phyloP scores from a whole-genome alignment of 92 coral and sea anemone species.

The Siderastrea siderea region DNA sequence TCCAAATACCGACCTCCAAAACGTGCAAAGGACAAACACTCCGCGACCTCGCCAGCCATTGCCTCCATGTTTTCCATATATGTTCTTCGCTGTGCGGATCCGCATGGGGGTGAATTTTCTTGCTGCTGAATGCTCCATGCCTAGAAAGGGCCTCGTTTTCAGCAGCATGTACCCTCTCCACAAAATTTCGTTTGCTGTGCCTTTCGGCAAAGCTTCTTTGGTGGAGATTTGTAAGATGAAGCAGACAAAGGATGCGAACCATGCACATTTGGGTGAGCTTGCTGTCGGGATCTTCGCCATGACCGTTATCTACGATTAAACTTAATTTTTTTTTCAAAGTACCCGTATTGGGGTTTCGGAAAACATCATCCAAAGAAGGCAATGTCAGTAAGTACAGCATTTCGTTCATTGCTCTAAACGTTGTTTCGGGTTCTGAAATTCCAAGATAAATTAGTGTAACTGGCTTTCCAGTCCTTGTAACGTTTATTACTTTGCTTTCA shows the following conservation, averaged over 20 bases:
- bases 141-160: conserved; percentile 67
- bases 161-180: conserved; percentile 68
- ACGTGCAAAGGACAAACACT: conserved; percentile 48
- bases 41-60: conserved; percentile 54
- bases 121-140: conserved; percentile 72
- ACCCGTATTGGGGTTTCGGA: conserved; percentile 59
- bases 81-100: conserved; percentile 49
- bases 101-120: conserved; percentile 40
- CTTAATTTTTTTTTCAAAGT: conserved; percentile 31
- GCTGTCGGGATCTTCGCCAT: conserved; percentile 73
- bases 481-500: not conserved
- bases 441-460: conserved; percentile 57
- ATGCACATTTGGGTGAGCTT: conserved; percentile 71
- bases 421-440: conserved; percentile 60
- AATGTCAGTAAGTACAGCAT: conserved; percentile 48
- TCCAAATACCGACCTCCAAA: conserved; percentile 62
- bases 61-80: conserved; percentile 65
- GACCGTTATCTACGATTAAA: conserved; percentile 71
- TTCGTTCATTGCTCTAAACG: conserved; percentile 74
- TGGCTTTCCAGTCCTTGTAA: conserved; percentile 64
- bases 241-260: conserved; percentile 45
- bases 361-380: conserved; percentile 54
- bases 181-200: conserved; percentile 78
- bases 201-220: conserved; percentile 70
- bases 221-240: conserved; percentile 36